A percentile compares a stretch with the other conserved stretches of the same genome.
These are phyloP conservation scores for Triplophysa yarkandensis DNA, from an alignment of 2,797 vertebrate genomes.

Conservation along the genomic window DNA sequence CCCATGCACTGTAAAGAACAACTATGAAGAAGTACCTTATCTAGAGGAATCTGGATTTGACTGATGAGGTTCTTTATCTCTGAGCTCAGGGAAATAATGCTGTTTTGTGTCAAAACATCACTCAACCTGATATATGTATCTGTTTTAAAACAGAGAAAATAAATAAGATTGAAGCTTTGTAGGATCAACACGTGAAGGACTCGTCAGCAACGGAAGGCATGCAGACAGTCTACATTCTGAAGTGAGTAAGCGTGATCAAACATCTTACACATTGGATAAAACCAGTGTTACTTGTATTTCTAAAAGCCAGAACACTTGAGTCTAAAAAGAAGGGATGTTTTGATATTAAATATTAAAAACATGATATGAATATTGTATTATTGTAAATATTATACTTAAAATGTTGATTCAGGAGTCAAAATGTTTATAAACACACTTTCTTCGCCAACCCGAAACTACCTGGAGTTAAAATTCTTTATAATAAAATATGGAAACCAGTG, in stretches of 20 bases:
- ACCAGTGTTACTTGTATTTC: background rate
- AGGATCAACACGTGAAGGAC: background rate
- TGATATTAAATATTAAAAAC: no score
- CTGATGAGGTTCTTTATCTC: conserved; percentile 52
- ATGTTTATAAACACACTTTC: no score
- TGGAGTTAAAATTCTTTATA: no score
- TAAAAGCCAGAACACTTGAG: background rate
- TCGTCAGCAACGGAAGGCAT: background rate
- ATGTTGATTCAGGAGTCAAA: no score
- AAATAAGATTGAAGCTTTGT: conserved; percentile 5
- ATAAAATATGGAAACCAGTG: no score
- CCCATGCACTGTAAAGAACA: background rate
- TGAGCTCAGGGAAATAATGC: conserved; percentile 42
- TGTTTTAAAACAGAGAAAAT: conserved; percentile 50
- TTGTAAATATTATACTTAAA: no score
- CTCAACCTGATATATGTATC: conserved; percentile 68
- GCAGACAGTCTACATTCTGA: background rate
- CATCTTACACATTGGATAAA: background rate
- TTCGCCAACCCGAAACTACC: no score
- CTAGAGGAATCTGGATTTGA: conserved; percentile 66
- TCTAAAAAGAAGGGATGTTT: background rate
- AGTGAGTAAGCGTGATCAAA: background rate
- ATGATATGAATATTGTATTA: no score
- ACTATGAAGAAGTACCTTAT: conserved; percentile 63
- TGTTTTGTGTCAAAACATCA: conserved; percentile 64